Base-by-base conservation (phyloP, 2,888 invertebrate species). In the Apodemia hepburni region DNA sequence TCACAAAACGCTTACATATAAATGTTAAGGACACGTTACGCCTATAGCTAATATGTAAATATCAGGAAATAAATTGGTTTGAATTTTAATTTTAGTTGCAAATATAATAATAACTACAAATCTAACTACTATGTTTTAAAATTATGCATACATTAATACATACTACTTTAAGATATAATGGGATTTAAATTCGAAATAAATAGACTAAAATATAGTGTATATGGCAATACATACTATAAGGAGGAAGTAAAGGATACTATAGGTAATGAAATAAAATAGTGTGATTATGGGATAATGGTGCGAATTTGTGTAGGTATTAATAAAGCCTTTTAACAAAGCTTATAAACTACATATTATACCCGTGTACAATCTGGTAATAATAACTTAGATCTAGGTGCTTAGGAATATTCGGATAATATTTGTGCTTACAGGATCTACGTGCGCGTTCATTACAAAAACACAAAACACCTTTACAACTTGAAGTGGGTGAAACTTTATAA, bases 401-500 rank as follows among this genome's bases (percentile, higher is more conserved):
- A 66, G 70, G 69, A 60, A 64, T 59, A 60, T 65, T 59, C 51
- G 66, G 66, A 63, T 67, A 64, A 47, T 58, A 58, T 58, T 47
- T 66, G 75, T 75, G 73, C 68, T 70, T 67, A 67, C n/a, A 75
- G 73, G 72, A 70, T 42, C 84, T 86, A 88, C 79, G 87, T 88
- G 89, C 85, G 79, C 80, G 81, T 42, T 72, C n/a, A n/a, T n/a
- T n/a, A 81, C 75, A 81, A 80, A 80, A 75, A 80, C 77, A 86
- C 81, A 78, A 78, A 80, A 82, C 76, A 82, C 77, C 78, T 72
- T 73, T 72, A 75, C 72, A 79, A 77, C 78, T 77, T 71, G 78
- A 76, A 86, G 86, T 87, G 90, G 90, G 90, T 91, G 90, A 91
- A 91, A 91, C 90, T 90, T 91, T 90, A 87, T 87, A 89, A 90